phyloP scores from a whole-genome alignment of 2,888 invertebrate genomes.

The Sabellastarte sp. region DNA sequence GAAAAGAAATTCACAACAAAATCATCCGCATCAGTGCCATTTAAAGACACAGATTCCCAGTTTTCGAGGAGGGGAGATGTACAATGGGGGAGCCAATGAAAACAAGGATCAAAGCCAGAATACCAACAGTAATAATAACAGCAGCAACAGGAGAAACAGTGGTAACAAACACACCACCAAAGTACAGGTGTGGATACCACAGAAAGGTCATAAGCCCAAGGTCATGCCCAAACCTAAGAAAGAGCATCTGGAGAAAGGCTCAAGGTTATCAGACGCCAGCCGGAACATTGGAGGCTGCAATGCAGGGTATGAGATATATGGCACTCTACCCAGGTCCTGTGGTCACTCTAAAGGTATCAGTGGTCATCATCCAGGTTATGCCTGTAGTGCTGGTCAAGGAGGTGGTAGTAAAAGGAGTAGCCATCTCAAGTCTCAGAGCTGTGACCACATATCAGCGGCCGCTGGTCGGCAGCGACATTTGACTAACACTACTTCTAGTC shows the following conservation, averaged over 20 bases:
- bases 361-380: background rate
- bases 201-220: background rate
- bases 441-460: constrained; percentile 15
- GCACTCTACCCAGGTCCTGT: background rate
- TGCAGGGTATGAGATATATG: too few species aligned
- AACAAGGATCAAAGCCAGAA: background rate
- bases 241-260: background rate
- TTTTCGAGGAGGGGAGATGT: background rate
- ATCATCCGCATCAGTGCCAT: too few species aligned
- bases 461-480: too few species aligned
- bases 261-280: background rate
- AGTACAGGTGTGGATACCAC: background rate
- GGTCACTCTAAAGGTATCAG: too few species aligned
- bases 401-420: background rate
- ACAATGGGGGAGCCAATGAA: background rate
- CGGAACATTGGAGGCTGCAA: too few species aligned
- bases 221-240: background rate
- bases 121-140: background rate
- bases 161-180: background rate
- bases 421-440: constrained; percentile 12
- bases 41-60: background rate
- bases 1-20: too few species aligned
- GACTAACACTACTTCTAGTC: too few species aligned
- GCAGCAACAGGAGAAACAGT: background rate
- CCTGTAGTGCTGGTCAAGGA: too few species aligned